Conservation (phyloP, 1,140 invertebrate species). For the Drosophila littoralis region DNA sequence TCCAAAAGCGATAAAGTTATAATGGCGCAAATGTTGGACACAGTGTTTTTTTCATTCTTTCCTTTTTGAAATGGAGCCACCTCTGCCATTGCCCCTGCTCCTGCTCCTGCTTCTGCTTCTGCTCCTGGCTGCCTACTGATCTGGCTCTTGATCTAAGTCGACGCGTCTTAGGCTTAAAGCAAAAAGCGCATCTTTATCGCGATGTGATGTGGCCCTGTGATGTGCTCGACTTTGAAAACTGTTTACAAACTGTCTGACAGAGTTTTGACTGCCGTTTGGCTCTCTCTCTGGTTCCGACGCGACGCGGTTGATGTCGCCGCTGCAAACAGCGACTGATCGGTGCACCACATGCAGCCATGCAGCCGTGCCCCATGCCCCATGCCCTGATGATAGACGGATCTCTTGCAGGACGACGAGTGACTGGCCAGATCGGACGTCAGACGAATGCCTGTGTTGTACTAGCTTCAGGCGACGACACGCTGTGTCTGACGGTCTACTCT, state of each 20-base stretch:
- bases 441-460: constrained; percentile 39
- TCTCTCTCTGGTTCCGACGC: constrained; percentile 17
- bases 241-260: constrained; percentile 83
- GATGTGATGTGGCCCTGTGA: constrained; percentile 44
- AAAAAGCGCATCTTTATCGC: constrained; percentile 63
- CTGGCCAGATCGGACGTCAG: constrained; percentile 26
- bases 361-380: constrained; percentile 34
- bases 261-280: constrained; percentile 76
- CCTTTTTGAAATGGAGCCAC: constrained; percentile 62
- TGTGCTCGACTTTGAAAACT: constrained; percentile 70
- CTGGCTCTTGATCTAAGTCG: constrained; percentile 63
- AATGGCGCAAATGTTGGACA: constrained; percentile 81
- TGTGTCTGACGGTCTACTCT: constrained; percentile 34
- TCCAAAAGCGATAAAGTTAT: constrained; percentile 83
- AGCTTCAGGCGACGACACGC: constrained; percentile 71
- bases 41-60: constrained; percentile 41
- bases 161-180: constrained; percentile 68
- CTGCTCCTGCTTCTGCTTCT: too few relatives aligned
- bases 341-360: constrained; percentile 6
- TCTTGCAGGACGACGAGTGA: constrained; percentile 23
- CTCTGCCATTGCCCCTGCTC: not conserved
- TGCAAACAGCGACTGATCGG: constrained; percentile 4
- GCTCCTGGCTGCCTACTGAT: constrained; percentile 17
- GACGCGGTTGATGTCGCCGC: constrained; percentile 68
- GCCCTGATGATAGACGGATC: constrained; percentile 74